A percentile compares a stretch with the other conserved stretches of the same genome.
Conservation (phyloP, 2,888 invertebrate species). For the Palloptera scutellata region DNA sequence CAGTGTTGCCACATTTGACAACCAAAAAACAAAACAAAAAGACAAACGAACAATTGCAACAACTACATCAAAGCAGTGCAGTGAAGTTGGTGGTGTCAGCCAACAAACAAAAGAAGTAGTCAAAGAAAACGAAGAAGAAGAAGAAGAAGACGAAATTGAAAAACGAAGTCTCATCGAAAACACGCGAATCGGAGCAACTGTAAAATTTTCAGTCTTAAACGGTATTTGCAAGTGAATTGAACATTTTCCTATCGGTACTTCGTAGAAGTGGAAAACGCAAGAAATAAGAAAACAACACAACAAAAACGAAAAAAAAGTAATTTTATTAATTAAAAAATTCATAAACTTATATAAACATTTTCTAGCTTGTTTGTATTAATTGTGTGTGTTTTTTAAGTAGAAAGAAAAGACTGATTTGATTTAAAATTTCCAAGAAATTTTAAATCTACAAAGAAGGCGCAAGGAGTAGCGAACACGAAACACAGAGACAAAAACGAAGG, state of each 20-base stretch:
- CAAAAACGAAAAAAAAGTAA: neutral
- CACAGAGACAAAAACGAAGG: neutral
- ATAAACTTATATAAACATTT: too few relatives aligned
- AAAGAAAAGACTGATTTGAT: conserved; percentile 37
- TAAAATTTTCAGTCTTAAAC: conserved; percentile 22
- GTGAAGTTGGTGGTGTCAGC: neutral
- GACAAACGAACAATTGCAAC: too few relatives aligned
- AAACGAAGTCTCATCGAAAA: neutral
- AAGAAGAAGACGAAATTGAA: neutral
- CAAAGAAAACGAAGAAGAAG: neutral
- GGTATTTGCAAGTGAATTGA: conserved; percentile 30
- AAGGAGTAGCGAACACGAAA: neutral
- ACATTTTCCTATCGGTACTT: conserved; percentile 7
- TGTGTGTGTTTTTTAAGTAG: neutral
- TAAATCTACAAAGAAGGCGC: conserved; percentile 14
- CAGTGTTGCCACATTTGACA: too few relatives aligned
- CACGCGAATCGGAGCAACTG: neutral
- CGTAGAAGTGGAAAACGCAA: neutral
- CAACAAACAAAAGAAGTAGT: conserved; percentile 16
- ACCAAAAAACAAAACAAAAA: too few relatives aligned
- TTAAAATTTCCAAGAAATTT: conserved; percentile 31
- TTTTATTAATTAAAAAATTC: too few relatives aligned
- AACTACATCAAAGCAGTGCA: too few relatives aligned
- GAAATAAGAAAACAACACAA: neutral
- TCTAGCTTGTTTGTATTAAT: too few relatives aligned